Percentiles rank a stretch among this genome's conserved stretches.
Conservation (phyloP, 1,140 invertebrate genomes). For the Brachystomella parvula region DNA sequence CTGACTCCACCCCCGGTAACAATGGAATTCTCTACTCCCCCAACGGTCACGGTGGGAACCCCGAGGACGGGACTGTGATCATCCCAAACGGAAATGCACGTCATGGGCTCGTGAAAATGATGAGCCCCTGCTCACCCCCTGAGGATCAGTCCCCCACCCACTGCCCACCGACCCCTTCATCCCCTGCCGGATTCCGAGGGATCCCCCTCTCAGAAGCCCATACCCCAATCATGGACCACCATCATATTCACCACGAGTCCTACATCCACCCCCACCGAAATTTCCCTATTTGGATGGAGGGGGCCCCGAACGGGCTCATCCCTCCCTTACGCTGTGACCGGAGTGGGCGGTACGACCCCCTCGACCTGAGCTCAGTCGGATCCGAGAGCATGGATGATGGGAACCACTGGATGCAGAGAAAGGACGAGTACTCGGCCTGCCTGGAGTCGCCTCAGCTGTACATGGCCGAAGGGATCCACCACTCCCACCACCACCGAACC, state of each 20-base stretch:
- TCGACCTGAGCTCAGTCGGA: slow-evolving; percentile 12
- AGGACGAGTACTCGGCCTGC: slow-evolving; percentile 6
- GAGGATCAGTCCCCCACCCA: slow-evolving; percentile 19
- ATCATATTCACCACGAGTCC: neutral
- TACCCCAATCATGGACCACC: neutral
- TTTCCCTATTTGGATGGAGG: neutral
- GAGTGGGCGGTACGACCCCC: neutral
- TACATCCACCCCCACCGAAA: neutral
- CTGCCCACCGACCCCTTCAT: neutral
- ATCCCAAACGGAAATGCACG: slow-evolving; percentile 16
- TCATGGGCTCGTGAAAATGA: slow-evolving; percentile 4
- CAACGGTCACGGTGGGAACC: slow-evolving; percentile 17
- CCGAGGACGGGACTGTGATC: slow-evolving; percentile 17
- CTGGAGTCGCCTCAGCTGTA: slow-evolving; percentile 16
- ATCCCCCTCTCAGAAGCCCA: neutral
- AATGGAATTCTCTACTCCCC: neutral
- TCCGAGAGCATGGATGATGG: slow-evolving; percentile 21
- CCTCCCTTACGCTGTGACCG: neutral
- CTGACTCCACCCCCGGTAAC: neutral
- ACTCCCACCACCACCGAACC: slow-evolving; percentile 38
- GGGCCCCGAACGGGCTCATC: slow-evolving; percentile 50
- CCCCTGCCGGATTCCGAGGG: slow-evolving; percentile 21
- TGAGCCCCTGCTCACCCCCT: slow-evolving; percentile 8
- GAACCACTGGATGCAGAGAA: slow-evolving; percentile 29
- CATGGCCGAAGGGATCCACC: slow-evolving; percentile 10